phyloP scores from a whole-genome alignment of 2,113 vertebrate genomes.

The Megalops atlanticus region DNA sequence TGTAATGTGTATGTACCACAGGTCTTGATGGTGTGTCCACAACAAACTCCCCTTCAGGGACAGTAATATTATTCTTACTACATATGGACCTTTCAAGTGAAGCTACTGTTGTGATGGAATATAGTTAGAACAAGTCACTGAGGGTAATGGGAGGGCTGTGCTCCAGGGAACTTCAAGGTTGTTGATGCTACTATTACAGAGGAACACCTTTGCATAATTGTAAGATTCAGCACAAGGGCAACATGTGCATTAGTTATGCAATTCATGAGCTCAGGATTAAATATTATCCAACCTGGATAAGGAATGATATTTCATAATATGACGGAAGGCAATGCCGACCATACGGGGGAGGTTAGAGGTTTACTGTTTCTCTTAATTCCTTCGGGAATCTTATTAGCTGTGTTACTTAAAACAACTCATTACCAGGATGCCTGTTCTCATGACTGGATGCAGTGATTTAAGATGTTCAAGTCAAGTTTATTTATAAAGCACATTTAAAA shows the following conservation, averaged over 20 bases:
- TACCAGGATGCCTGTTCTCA: neutral
- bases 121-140: neutral
- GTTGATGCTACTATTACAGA: neutral
- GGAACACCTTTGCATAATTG: neutral
- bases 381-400: neutral
- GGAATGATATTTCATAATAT: neutral
- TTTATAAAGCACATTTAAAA: too few relatives aligned
- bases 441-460: neutral
- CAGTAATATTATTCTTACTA: too few relatives aligned
- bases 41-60: too few relatives aligned
- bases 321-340: neutral
- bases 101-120: too few relatives aligned
- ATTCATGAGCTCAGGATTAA: slow-evolving; percentile 23
- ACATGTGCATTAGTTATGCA: slow-evolving; percentile 18
- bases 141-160: neutral
- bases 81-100: too few relatives aligned
- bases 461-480: neutral
- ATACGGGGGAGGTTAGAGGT: neutral
- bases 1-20: too few relatives aligned
- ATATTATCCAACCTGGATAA: slow-evolving; percentile 4
- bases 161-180: neutral
- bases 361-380: neutral
- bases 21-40: too few relatives aligned
- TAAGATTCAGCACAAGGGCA: neutral
- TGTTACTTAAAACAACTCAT: too few relatives aligned